Evolutionary conservation across 2,113 vertebrate species (phyloP).

Genomic region (Poeciliopsis retropinna): DNA sequence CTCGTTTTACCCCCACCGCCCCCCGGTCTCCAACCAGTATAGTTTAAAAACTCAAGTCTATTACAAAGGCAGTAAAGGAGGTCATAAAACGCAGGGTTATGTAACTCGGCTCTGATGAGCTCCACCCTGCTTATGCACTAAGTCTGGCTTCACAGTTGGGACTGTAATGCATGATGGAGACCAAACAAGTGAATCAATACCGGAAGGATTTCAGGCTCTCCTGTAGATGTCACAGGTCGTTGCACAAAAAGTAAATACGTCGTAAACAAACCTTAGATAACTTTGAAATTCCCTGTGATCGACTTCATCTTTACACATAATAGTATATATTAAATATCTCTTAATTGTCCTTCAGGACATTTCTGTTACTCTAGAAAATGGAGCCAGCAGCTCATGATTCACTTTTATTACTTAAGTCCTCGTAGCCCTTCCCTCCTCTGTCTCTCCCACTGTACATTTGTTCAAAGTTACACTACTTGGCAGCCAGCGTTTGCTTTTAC

Average conservation of each 20-base stretch:
- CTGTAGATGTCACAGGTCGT: not conserved
- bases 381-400: conserved; percentile 68
- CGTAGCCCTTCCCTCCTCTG: conserved; percentile 13
- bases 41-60: conserved; percentile 20
- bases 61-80: conserved; percentile 58
- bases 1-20: not conserved
- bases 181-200: conserved; percentile 18
- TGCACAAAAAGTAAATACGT: not conserved
- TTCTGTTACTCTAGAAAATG: conserved; percentile 18
- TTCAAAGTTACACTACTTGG: conserved; percentile 76
- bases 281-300: not conserved
- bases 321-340: not conserved
- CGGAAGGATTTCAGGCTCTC: not conserved
- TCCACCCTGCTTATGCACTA: conserved; percentile 65
- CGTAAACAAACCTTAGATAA: not conserved
- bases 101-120: conserved; percentile 67
- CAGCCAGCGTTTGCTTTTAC: conserved; percentile 62
- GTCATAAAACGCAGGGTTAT: conserved; percentile 63
- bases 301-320: no score
- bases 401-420: conserved; percentile 70
- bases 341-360: not conserved
- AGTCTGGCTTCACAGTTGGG: conserved; percentile 55
- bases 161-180: conserved; percentile 20
- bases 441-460: conserved; percentile 57
- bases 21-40: not conserved